Conservation (phyloP, 92 coral and sea anemone species). For the Parazoanthus swiftii region DNA sequence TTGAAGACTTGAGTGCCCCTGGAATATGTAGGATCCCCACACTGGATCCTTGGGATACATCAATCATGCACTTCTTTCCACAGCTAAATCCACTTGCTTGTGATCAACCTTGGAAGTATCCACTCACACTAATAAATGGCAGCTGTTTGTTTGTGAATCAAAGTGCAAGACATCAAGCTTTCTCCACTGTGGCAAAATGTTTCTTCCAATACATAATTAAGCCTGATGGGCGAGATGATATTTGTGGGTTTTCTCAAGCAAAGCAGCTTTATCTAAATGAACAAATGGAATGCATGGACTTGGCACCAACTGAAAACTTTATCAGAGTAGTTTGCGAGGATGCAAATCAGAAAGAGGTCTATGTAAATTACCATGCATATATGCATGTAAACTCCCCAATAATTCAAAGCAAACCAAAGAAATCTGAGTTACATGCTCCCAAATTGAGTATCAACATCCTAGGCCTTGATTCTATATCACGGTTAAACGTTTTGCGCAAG, state of each 20-base stretch:
- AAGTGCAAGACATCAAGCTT: constrained; percentile 26
- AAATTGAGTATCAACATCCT: constrained; percentile 22
- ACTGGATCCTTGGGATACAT: constrained; percentile 31
- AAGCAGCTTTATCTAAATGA: background rate
- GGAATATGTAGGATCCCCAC: constrained; percentile 16
- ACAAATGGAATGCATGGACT: background rate
- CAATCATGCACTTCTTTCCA: constrained; percentile 33
- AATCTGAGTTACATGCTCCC: background rate
- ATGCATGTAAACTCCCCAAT: constrained; percentile 8
- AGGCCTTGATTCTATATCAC: constrained; percentile 29
- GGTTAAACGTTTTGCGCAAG: constrained; percentile 26
- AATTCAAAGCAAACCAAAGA: background rate
- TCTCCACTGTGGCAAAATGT: constrained; percentile 4
- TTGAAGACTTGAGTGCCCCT: constrained; percentile 31
- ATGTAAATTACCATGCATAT: constrained; percentile 28
- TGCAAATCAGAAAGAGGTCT: background rate
- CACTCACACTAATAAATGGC: constrained; percentile 15
- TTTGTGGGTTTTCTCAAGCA: constrained; percentile 12
- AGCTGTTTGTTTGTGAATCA: constrained; percentile 28
- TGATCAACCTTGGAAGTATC: constrained; percentile 25
- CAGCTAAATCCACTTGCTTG: constrained; percentile 2
- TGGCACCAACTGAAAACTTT: constrained; percentile 7
- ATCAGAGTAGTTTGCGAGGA: background rate
- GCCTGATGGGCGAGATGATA: constrained; percentile 32
- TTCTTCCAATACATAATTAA: background rate